Evolutionary conservation across 2,797 vertebrate genomes (phyloP), one percentile per base, ranked within the genome.

Genomic region (Chelmon rostratus): DNA sequence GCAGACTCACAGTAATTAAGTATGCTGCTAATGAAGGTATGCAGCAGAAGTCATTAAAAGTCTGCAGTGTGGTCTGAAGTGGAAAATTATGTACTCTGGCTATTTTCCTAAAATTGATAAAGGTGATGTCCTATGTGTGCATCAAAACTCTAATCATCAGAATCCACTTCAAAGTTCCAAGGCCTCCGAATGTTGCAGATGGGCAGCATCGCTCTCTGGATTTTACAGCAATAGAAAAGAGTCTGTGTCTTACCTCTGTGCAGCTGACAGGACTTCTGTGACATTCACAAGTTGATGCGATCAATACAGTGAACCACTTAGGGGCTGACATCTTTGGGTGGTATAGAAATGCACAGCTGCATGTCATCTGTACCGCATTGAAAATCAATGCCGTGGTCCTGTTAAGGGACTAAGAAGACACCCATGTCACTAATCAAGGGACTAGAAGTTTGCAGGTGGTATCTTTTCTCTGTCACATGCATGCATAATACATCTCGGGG

Each of bases 341-440:
- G 78, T 74, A 72, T 68, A 56, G 64, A 82, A 73, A 82, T 76
- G 58, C 69, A 78, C 78, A 76, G 76, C 73, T 76, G 57, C 44
- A 67, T 53, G 61, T 68, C 37, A 71, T 75, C 40, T 56, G 25
- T 64, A 66, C 33, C 35, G 63, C 15, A 58, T 21, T 21, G 6
- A 53, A 78, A 84, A 86, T 87, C 83, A 68, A 82, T 90, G 52
- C 7, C 28, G 4, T 63, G 49, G 64, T 47, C 49, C 21, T 66
- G 38, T 31, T 37, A 38, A 70, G 52, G 66, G 49, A 73, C 54
- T 54, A 5, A 13, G 18, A 52, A 68, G 42, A 72, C 73, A 72
- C 21, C 44, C n/a, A 19, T 59, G 42, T 78, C 57, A 72, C 65
- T 86, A 77, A 83, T 88, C 37, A 71, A 33, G 42, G 59, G 42